Evolutionary conservation across 1,140 invertebrate genomes (phyloP), one percentile per base, ranked within the genome.

Genomic region (Drosophila novamexicana): DNA sequence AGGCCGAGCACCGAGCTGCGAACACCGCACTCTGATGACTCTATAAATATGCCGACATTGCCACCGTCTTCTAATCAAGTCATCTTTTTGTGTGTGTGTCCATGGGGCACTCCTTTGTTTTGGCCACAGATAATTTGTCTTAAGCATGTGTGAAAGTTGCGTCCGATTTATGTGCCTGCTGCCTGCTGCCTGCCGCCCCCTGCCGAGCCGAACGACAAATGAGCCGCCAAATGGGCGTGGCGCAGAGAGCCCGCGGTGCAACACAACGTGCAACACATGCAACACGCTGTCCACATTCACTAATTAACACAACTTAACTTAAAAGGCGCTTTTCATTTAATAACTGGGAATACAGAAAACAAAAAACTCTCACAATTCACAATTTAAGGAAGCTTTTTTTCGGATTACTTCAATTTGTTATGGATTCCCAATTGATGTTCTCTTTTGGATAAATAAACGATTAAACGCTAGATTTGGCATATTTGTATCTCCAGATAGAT

Each of bases 131-230:
- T 78, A 72, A 89, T 89, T 89, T 89, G 76, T 84, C 84, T 89
- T 84, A 89, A 89, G 74, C 80, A 89, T 89, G 84, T 89, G 84
- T 89, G 85, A 89, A 89, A 90, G 85, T 89, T 84, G 85, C 75
- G 77, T 78, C 77, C 80, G 84, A 89, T 77, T 88, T 89, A 88
- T 83, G 83, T 16, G 32, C 4, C 22, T 3, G 22, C 22, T 18
- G 5, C 12, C 12, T n/a, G 52, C n/a, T 32, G 32, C 44, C 29
- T 16, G 50, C 40, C 54, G 53, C 65, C 52, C 22, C 22, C 22
- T 5, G 77, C 61, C 49, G 73, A 14, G 73, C 71, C 76, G 59
- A 59, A 63, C 77, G 74, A 83, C 79, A 86, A 86, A 86, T 86
- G 83, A 81, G 72, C 76, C 83, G 73, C 69, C 49, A 79, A 79